phyloP scores from a whole-genome alignment of 2,888 invertebrate species.

The Aspidapion aeneum region DNA sequence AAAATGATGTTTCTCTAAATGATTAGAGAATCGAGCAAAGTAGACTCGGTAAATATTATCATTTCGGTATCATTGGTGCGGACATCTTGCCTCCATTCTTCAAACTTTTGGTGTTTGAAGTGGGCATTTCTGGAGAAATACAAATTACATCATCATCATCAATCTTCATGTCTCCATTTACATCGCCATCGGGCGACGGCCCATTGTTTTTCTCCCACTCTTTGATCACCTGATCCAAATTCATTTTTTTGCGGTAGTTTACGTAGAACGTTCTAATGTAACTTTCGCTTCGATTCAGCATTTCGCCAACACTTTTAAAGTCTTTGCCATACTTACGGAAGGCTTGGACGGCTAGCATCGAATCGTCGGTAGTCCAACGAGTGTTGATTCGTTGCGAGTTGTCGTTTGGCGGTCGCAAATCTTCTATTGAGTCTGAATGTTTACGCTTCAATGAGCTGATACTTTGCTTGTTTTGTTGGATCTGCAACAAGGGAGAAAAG shows the following conservation, averaged over 20 bases:
- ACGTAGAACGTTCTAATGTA: conserved; percentile 91
- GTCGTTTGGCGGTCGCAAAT: conserved; percentile 43
- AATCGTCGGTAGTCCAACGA: conserved; percentile 87
- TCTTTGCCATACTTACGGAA: conserved; percentile 79
- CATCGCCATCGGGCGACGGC: conserved; percentile 34
- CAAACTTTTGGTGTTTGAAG: conserved; percentile 36
- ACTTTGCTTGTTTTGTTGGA: conserved; percentile 92
- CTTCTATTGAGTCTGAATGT: conserved; percentile 51
- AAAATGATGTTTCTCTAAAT: conserved; percentile 3
- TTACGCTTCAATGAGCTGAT: conserved; percentile 84
- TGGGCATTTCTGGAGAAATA: conserved; percentile 49
- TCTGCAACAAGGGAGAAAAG: conserved; percentile 57
- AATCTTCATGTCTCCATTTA: conserved; percentile 39
- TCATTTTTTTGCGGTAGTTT: conserved; percentile 82
- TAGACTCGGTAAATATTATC: conserved; percentile 31
- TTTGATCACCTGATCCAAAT: conserved; percentile 80
- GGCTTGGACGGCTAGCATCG: conserved; percentile 79
- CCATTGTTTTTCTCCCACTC: conserved; percentile 65
- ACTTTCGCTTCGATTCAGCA: conserved; percentile 91
- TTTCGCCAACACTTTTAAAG: conserved; percentile 91
- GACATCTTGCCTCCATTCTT: conserved; percentile 34
- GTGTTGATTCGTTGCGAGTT: conserved; percentile 65
- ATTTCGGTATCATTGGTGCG: conserved; percentile 36
- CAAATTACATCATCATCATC: conserved; percentile 44
- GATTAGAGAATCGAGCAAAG: conserved; percentile 8